These are phyloP conservation scores for Nannoperca obscura DNA, from an alignment of 2,797 vertebrate species.

Conservation along the genomic window DNA sequence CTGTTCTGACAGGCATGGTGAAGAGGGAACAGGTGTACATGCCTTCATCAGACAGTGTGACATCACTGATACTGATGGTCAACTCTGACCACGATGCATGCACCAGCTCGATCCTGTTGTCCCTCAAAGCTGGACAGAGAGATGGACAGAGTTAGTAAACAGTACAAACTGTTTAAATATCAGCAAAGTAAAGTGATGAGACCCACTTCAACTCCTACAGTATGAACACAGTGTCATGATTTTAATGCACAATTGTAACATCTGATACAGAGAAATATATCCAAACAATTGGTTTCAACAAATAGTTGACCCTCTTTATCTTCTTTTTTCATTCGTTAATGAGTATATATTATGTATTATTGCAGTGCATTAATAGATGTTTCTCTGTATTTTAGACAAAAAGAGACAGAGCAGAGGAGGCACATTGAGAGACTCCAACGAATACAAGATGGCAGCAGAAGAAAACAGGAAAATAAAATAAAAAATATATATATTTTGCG, in stretches of 20 bases:
- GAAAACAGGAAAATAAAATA: background rate
- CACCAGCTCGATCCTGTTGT: slow-evolving; percentile 97
- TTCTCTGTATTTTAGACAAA: background rate
- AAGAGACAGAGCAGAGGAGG: background rate
- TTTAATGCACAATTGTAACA: background rate
- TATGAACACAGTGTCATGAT: background rate
- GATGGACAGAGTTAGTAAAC: slow-evolving; percentile 36
- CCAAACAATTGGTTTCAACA: background rate
- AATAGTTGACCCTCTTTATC: background rate
- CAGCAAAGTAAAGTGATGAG: background rate
- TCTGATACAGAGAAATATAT: background rate
- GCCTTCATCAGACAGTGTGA: slow-evolving; percentile 94
- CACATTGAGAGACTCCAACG: background rate
- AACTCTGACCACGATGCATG: slow-evolving; percentile 95
- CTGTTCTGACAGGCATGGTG: slow-evolving; percentile 98
- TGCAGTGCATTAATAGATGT: background rate
- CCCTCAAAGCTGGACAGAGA: slow-evolving; percentile 90
- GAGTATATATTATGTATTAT: background rate
- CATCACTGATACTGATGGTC: slow-evolving; percentile 96
- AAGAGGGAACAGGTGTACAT: slow-evolving; percentile 99
- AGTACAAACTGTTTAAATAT: background rate
- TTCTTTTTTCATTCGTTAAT: background rate
- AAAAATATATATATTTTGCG: slow-evolving; percentile 2
- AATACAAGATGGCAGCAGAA: slow-evolving; percentile 9
- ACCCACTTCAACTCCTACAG: background rate